Percentiles rank a stretch among this genome's conserved stretches.
phyloP scores from a whole-genome alignment of 1,140 invertebrate species.

The Pararge aegeria region DNA sequence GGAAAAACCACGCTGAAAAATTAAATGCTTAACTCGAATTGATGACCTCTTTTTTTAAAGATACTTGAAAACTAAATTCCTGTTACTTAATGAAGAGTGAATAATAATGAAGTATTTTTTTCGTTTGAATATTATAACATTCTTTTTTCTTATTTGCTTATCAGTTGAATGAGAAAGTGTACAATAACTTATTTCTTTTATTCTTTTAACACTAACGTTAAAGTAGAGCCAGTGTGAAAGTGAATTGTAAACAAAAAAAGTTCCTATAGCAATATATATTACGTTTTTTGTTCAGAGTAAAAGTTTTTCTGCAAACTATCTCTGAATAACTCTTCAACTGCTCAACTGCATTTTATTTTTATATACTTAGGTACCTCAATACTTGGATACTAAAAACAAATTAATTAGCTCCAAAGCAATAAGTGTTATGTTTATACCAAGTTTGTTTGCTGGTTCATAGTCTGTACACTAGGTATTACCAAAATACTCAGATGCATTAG shows the following conservation, averaged over 20 bases:
- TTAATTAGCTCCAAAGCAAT: too few relatives aligned
- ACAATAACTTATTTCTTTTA: slow-evolving; percentile 3
- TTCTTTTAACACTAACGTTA: background rate
- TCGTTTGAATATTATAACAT: background rate
- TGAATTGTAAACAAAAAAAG: background rate
- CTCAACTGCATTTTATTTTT: too few relatives aligned
- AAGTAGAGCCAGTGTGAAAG: slow-evolving; percentile 2
- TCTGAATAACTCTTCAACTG: background rate
- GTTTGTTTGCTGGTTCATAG: too few relatives aligned
- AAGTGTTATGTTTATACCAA: too few relatives aligned
- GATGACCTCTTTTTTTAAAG: too few relatives aligned
- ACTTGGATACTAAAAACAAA: too few relatives aligned
- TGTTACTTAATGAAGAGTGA: background rate
- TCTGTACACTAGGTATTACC: too few relatives aligned
- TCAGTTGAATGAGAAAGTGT: background rate
- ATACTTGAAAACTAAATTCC: background rate
- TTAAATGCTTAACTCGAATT: too few relatives aligned
- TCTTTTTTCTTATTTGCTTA: background rate
- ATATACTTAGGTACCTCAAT: too few relatives aligned
- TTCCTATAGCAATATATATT: background rate
- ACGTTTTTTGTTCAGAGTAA: background rate
- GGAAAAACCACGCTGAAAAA: too few relatives aligned
- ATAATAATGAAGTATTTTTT: background rate
- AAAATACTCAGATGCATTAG: too few relatives aligned
- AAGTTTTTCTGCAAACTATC: background rate